These are phyloP conservation scores for Caenorhabditis japonica DNA, from an alignment of 2,888 invertebrate genomes.

Conservation along the genomic window DNA sequence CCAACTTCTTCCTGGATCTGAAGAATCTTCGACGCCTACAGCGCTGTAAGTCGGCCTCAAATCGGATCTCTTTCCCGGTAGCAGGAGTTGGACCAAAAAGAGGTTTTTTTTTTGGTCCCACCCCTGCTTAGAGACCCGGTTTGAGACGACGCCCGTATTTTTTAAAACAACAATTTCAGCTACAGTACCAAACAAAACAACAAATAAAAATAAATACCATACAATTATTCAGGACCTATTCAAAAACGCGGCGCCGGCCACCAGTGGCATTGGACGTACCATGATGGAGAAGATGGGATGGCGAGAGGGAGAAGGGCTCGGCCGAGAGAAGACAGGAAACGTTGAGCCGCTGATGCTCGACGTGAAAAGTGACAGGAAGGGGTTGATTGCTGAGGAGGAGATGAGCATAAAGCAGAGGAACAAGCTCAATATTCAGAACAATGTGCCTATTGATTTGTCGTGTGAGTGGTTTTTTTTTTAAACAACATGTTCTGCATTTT, in stretches of 20 bases:
- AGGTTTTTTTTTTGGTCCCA: too few species aligned
- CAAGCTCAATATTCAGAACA: constrained; percentile 28
- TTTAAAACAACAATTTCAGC: too few species aligned
- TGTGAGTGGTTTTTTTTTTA: constrained; percentile 30
- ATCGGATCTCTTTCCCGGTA: constrained; percentile 25
- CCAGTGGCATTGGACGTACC: constrained; percentile 95
- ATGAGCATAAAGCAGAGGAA: constrained; percentile 41
- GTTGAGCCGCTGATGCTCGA: constrained; percentile 91
- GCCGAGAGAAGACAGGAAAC: constrained; percentile 92
- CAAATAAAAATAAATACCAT: too few species aligned
- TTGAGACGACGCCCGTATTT: constrained; percentile 13
- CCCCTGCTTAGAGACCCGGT: constrained; percentile 13
- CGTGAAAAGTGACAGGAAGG: constrained; percentile 95
- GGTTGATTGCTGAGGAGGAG: constrained; percentile 60
- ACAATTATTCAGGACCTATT: constrained; percentile 86
- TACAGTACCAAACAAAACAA: too few species aligned
- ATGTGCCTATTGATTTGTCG: constrained; percentile 41
- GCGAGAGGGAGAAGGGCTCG: constrained; percentile 95
- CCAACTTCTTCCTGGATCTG: neutral
- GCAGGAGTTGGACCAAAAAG: too few species aligned
- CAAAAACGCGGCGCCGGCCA: constrained; percentile 89
- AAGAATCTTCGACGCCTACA: constrained; percentile 8
- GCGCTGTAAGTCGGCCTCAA: constrained; percentile 25
- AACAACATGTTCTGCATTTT: neutral
- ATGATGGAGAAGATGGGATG: constrained; percentile 92